Percentiles rank a stretch among this genome's conserved stretches.
Evolutionary conservation across 2,888 invertebrate species (phyloP).

Genomic region (Noctua fimbriata): DNA sequence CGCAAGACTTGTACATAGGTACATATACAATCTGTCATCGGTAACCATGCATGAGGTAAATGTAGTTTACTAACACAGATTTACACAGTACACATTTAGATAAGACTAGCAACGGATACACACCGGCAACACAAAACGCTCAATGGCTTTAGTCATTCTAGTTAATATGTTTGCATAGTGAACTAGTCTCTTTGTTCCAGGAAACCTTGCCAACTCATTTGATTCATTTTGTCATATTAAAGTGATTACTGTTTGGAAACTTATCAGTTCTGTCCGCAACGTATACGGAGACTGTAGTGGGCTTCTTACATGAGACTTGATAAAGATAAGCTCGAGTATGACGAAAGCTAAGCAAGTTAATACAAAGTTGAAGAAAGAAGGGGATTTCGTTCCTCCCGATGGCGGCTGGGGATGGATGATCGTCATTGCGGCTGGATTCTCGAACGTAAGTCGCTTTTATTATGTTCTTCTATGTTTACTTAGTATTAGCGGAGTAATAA

Average conservation of each 20-base stretch:
- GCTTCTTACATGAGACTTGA: constrained; percentile 26
- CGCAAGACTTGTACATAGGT: not conserved
- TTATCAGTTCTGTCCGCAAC: constrained; percentile 74
- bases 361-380: constrained; percentile 83
- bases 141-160: constrained; percentile 55
- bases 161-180: constrained; percentile 59
- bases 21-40: constrained; percentile 2
- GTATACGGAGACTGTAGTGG: constrained; percentile 65
- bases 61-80: constrained; percentile 56
- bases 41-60: constrained; percentile 29
- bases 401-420: constrained; percentile 95
- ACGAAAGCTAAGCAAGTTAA: constrained; percentile 75
- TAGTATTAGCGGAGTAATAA: not conserved
- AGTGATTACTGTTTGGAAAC: constrained; percentile 60
- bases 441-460: constrained; percentile 91
- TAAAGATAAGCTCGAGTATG: constrained; percentile 71
- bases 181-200: constrained; percentile 65
- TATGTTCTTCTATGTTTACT: not conserved
- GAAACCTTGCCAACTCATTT: constrained; percentile 56
- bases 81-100: constrained; percentile 51
- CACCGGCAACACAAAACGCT: constrained; percentile 40
- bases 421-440: constrained; percentile 92
- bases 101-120: constrained; percentile 49
- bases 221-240: constrained; percentile 51
- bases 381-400: constrained; percentile 92